Conservation (phyloP, 2,797 vertebrate species). For the Diglossa cyanea region DNA sequence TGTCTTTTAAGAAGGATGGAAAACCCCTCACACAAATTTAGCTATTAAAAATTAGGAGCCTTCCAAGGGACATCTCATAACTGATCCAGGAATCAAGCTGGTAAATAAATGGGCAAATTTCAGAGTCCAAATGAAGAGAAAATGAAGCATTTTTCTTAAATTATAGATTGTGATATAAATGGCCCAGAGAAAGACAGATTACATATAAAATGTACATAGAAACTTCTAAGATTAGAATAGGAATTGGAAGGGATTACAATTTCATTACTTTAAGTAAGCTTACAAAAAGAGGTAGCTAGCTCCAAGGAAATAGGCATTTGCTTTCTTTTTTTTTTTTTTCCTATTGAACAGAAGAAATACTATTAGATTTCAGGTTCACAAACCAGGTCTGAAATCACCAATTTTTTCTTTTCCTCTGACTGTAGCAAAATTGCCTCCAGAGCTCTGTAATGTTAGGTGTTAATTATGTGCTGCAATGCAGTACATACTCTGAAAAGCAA, state of each 20-base stretch:
- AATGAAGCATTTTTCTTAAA: not conserved
- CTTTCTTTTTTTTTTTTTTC: not conserved
- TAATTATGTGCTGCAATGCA: slow-evolving; percentile 47
- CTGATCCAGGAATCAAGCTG: not conserved
- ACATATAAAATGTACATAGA: not conserved
- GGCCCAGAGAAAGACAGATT: not conserved
- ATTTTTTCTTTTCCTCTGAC: not conserved
- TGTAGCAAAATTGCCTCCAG: slow-evolving; percentile 18
- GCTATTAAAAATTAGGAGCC: not conserved
- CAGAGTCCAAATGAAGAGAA: not conserved
- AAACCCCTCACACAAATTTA: not conserved
- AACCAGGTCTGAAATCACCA: not conserved
- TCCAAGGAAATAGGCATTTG: not conserved
- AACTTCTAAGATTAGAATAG: not conserved
- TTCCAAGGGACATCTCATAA: not conserved
- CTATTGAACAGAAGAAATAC: not conserved
- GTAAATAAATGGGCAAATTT: not conserved
- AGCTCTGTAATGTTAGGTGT: not conserved
- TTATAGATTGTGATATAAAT: not conserved
- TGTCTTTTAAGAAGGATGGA: not conserved
- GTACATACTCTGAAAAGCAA: slow-evolving; percentile 29
- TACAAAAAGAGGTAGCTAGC: not conserved
- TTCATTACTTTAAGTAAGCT: not conserved
- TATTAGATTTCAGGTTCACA: not conserved
- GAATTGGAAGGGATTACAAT: not conserved